Evolutionary conservation across 2,888 invertebrate genomes (phyloP).

Genomic region (Arge pagana): DNA sequence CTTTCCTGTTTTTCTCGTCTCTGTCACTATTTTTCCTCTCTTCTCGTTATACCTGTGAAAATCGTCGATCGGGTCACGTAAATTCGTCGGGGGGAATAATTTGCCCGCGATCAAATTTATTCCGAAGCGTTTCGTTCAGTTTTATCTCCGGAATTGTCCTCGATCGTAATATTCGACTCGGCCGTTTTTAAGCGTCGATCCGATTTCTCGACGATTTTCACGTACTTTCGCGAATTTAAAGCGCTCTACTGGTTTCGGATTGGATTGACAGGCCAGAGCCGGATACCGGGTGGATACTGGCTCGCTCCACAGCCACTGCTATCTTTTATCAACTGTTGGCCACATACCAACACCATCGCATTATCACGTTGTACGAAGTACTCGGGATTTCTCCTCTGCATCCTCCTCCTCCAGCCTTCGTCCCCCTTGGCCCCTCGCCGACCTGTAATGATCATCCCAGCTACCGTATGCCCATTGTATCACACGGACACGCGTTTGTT

Average conservation of each 20-base stretch:
- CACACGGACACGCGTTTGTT: background rate
- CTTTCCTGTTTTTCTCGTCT: too few species aligned
- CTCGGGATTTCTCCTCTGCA: slow-evolving; percentile 25
- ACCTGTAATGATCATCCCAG: slow-evolving; percentile 42
- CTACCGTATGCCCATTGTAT: slow-evolving; percentile 25
- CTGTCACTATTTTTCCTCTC: too few species aligned
- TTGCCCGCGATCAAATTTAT: too few species aligned
- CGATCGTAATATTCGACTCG: too few species aligned
- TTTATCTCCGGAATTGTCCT: too few species aligned
- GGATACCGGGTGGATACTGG: slow-evolving; percentile 49
- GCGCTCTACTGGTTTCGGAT: slow-evolving; percentile 2
- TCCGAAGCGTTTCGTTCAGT: too few species aligned
- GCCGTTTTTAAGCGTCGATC: too few species aligned
- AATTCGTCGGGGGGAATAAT: too few species aligned
- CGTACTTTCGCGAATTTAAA: slow-evolving; percentile 13
- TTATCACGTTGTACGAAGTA: slow-evolving; percentile 37
- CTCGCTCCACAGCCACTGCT: slow-evolving; percentile 50
- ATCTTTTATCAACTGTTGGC: slow-evolving; percentile 57
- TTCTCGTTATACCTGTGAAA: too few species aligned
- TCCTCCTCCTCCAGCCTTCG: slow-evolving; percentile 25
- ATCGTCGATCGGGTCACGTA: too few species aligned
- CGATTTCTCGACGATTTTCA: background rate
- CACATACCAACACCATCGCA: slow-evolving; percentile 52
- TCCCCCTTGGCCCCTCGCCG: slow-evolving; percentile 29
- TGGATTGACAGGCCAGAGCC: slow-evolving; percentile 42